Evolutionary conservation across 2,888 invertebrate species (phyloP).

Genomic region (Scaptomyza caliginosa): DNA sequence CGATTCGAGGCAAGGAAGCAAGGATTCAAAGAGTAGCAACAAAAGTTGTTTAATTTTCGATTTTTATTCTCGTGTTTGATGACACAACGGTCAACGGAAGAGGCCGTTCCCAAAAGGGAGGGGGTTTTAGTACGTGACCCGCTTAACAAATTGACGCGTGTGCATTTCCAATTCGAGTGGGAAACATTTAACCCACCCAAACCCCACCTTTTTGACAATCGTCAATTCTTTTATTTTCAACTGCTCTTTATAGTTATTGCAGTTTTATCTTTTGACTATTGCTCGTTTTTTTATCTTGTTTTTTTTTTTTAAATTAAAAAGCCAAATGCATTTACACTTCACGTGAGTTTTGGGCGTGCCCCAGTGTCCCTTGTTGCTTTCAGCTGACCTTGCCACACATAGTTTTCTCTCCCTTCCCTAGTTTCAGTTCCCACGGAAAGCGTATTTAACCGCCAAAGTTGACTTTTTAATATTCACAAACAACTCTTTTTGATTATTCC

Average conservation of each 20-base stretch:
- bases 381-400: slow-evolving; percentile 36
- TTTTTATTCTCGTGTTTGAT: slow-evolving; percentile 74
- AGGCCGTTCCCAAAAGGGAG: slow-evolving; percentile 9
- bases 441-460: slow-evolving; percentile 5
- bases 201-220: slow-evolving; percentile 18
- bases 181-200: background rate
- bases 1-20: slow-evolving; percentile 44
- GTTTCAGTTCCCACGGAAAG: slow-evolving; percentile 50
- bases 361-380: background rate
- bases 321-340: slow-evolving; percentile 56
- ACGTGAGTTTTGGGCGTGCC: slow-evolving; percentile 56
- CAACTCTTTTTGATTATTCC: slow-evolving; percentile 4
- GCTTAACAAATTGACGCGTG: slow-evolving; percentile 77
- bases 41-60: slow-evolving; percentile 70
- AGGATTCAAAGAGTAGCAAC: background rate
- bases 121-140: slow-evolving; percentile 58
- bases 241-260: slow-evolving; percentile 72
- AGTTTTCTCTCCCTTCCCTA: slow-evolving; percentile 5
- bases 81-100: slow-evolving; percentile 35
- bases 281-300: slow-evolving; percentile 54
- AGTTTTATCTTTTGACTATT: slow-evolving; percentile 73
- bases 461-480: slow-evolving; percentile 22
- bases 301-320: slow-evolving; percentile 73
- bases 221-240: slow-evolving; percentile 45
- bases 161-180: slow-evolving; percentile 20